Base-by-base conservation (phyloP, 2,888 invertebrate species). In the Chrysotoxum bicinctum region DNA sequence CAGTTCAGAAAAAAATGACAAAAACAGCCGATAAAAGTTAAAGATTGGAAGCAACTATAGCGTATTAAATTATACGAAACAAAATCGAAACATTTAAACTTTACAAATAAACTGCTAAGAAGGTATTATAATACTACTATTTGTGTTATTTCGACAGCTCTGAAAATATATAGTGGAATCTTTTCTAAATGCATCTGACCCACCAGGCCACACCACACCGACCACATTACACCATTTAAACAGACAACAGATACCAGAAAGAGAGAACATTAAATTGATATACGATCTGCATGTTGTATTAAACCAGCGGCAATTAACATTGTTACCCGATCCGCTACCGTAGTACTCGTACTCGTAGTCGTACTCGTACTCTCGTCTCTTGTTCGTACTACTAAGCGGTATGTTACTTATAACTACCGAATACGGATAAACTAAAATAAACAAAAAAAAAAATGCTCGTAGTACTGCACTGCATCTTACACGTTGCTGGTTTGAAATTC, bases 261-360 rank as follows among this genome's bases (percentile, higher is more conserved):
- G 50, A 66, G 54, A 73, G 76, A 73, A 81, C 81, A 85, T 85
- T 81, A 85, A 81, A 62, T 81, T 85, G 85, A 85, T 85, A 81
- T 85, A 85, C 85, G 85, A 85, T 77, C 76, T 81, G 68, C 68
- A 77, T 81, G 76, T 69, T 32, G 76, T 77, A 77, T 85, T 81
- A 76, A 81, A 85, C 85, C 81, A 69, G 85, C 45, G 73, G 81
- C 85, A 81, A 85, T 85, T 81, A 85, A 85, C 81, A 85, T 76
- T 76, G 85, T 75, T 85, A 81, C 81, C 69, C 81, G 76, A 81
- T 73, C 74, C 77, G 76, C 85, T 81, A 85, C 78, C 40, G 60
- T 35, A 64, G 45, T 52, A 50, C 66, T 50, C 35, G 40, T 48
- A 66, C 21, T 43, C 26, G 8, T 43, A 43, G 16, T 43, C 8